Conservation (phyloP, 2,888 invertebrate genomes). For the Metallyticus violacea region DNA sequence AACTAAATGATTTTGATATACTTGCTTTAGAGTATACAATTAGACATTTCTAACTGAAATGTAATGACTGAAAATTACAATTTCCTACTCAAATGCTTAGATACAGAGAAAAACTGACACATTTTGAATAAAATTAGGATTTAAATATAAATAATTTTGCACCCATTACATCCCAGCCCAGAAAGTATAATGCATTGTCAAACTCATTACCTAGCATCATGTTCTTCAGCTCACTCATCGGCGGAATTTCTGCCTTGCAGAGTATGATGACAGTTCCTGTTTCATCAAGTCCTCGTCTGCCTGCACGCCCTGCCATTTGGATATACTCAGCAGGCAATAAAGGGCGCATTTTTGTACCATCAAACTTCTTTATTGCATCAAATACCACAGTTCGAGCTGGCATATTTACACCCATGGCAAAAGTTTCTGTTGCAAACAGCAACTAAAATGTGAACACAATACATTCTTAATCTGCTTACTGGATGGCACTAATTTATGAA, state of each 20-base stretch:
- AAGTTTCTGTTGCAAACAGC: slow-evolving; percentile 98
- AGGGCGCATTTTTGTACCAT: slow-evolving; percentile 74
- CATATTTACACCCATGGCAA: slow-evolving; percentile 99
- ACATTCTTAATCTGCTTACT: too few species aligned
- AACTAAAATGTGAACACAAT: slow-evolving; percentile 58
- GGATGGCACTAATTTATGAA: too few species aligned
- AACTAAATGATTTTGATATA: too few species aligned
- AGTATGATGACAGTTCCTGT: slow-evolving; percentile 94
- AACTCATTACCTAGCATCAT: slow-evolving; percentile 72
- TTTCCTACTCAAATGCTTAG: too few species aligned
- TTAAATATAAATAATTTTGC: background rate
- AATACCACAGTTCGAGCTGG: slow-evolving; percentile 97
- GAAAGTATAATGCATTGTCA: background rate
- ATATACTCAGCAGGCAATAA: slow-evolving; percentile 93
- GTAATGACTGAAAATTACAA: too few species aligned
- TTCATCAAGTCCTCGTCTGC: slow-evolving; percentile 87
- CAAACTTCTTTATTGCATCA: slow-evolving; percentile 87
- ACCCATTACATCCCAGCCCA: too few species aligned
- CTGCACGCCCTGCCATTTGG: slow-evolving; percentile 98
- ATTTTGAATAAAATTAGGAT: too few species aligned
- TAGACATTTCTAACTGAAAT: too few species aligned
- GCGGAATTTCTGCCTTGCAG: slow-evolving; percentile 75
- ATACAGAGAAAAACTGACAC: too few species aligned
- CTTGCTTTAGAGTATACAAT: too few species aligned
- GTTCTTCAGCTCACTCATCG: slow-evolving; percentile 65